Base-by-base conservation (phyloP, 2,888 invertebrate species). In the Drosophila flavopinicola region DNA sequence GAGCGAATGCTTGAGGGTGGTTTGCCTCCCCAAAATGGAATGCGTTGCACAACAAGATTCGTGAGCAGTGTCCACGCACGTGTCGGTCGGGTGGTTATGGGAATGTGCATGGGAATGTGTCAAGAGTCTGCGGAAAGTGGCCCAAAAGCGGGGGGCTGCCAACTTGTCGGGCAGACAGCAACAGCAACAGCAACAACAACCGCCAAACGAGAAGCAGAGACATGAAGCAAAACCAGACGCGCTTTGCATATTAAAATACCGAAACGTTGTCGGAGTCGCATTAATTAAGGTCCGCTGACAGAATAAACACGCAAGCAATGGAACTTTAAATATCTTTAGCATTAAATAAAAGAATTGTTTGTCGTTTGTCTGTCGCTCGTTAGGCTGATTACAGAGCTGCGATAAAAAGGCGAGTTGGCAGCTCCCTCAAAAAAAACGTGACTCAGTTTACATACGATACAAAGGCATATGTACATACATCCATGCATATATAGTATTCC, bases 241-340 rank as follows among this genome's bases (percentile, higher is more conserved):
- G 65, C 30, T 78, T 79, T 74, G 80, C 78, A 83, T 83, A 80
- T 71, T 71, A 59, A 82, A 65, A 42, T 20, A 27, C 29, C 49
- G 32, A 49, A 32, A 47, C 57, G 38, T 29, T 56, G 61, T 51
- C 61, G 56, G 44, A 39, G 27, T 42, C 47, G 84, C 72, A 84
- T 79, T 82, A 82, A 85, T 78, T 84, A 82, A 82, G 66, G 58
- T 65, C 61, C 57, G 59, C 59, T 38, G 58, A 56, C 20, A 35
- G 54, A 52, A 49, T 54, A 44, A 72, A 56, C 64, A 77, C 72
- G 75, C 77, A 73, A 70, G 75, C 75, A 78, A 78, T 78, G 70
- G 59, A 78, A 73, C 73, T 78, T 80, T 66, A 83, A 83, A 75
- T 65, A 68, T 35, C 47, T 59, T 64, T 37, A 65, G 66, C 54